Conservation (phyloP, 1,140 invertebrate species). For the Reticulitermes speratus region DNA sequence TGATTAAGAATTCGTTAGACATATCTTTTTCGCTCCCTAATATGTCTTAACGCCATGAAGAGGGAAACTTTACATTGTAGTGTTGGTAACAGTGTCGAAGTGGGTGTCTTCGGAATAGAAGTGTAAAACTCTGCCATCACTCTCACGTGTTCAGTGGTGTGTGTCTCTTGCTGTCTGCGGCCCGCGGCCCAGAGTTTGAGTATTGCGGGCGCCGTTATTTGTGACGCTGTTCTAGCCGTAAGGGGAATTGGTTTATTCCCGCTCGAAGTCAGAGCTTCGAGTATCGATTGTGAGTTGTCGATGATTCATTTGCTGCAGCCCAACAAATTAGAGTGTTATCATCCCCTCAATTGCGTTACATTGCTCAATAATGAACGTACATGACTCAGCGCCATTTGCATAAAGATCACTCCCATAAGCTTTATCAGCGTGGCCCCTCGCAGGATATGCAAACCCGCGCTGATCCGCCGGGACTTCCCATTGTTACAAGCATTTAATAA, state of each 20-base stretch:
- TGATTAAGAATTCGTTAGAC: too few relatives aligned
- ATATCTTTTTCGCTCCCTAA: too few relatives aligned
- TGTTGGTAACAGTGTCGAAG: too few relatives aligned
- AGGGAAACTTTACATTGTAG: too few relatives aligned
- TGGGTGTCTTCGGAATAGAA: too few relatives aligned
- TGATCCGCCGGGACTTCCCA: background rate
- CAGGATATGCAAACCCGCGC: background rate
- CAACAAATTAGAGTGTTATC: background rate
- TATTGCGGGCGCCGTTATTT: too few relatives aligned
- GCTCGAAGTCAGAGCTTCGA: background rate
- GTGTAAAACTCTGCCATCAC: too few relatives aligned
- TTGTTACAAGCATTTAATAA: slow-evolving; percentile 16
- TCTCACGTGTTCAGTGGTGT: too few relatives aligned
- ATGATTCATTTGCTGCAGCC: background rate
- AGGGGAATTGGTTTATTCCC: background rate
- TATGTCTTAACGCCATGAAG: too few relatives aligned
- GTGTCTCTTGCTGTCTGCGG: too few relatives aligned
- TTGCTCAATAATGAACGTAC: background rate
- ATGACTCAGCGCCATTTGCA: slow-evolving; percentile 21
- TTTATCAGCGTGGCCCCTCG: slow-evolving; percentile 11
- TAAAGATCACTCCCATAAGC: slow-evolving; percentile 26
- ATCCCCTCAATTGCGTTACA: background rate
- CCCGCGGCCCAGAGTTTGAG: too few relatives aligned
- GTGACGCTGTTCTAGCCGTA: background rate
- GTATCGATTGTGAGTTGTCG: background rate